Evolutionary conservation across 2,113 vertebrate genomes (phyloP).

Genomic region (Penelope pileata): DNA sequence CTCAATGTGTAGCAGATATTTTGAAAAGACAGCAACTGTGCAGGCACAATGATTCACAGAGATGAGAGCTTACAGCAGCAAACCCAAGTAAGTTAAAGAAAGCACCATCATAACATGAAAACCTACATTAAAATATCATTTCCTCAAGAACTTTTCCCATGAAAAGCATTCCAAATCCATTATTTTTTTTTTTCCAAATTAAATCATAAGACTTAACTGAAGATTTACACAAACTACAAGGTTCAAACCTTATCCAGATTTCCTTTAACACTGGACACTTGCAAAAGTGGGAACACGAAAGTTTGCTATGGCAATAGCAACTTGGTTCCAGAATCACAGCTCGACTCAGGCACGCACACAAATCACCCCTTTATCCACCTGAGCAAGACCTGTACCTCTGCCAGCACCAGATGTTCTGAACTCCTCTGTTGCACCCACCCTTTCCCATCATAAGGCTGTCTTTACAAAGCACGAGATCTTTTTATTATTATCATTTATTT

Average conservation of each 20-base stretch:
- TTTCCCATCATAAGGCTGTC: not conserved
- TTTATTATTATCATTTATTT: not conserved
- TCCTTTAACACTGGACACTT: not conserved
- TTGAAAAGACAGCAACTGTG: not conserved
- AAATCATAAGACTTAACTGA: not conserved
- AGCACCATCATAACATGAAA: not conserved
- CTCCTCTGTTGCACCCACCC: not conserved
- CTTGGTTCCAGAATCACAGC: not conserved
- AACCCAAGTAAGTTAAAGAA: not conserved
- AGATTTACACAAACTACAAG: not conserved
- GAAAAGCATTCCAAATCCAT: not conserved
- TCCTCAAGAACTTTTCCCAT: not conserved
- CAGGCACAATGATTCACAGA: not conserved
- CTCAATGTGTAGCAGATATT: not conserved
- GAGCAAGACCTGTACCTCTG: not conserved
- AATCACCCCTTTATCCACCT: not conserved
- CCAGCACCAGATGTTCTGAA: constrained; percentile 2
- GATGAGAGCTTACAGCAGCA: not conserved
- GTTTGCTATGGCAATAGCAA: not conserved
- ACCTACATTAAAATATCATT: not conserved
- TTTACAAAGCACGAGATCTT: not conserved
- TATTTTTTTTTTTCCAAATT: not conserved
- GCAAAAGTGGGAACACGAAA: not conserved
- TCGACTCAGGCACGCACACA: not conserved
- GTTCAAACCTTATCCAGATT: not conserved